These are phyloP conservation scores for Patiria pectinifera DNA, from an alignment of 53 echinoderm and acorn worm genomes.

Conservation along the genomic window DNA sequence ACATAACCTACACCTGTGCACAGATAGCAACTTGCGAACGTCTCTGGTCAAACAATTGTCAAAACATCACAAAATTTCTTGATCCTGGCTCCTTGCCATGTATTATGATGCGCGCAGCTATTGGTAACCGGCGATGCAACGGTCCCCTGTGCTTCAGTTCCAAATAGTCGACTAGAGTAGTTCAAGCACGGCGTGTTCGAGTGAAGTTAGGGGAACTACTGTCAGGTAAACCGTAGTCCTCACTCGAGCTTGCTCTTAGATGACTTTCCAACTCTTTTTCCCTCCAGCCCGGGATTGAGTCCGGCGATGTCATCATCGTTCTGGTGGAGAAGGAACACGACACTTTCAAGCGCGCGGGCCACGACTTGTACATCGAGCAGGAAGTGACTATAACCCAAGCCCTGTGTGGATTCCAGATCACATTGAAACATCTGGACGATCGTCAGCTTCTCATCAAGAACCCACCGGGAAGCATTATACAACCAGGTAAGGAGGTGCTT, in stretches of 20 bases:
- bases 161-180: no score
- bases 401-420: slow-evolving; percentile 89
- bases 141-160: no score
- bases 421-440: slow-evolving; percentile 85
- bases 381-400: slow-evolving; percentile 94
- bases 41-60: no score
- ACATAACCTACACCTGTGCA: no score
- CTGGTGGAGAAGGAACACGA: slow-evolving; percentile 96
- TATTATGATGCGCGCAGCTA: no score
- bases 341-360: slow-evolving; percentile 80
- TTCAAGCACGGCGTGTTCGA: no score
- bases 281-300: slow-evolving; percentile 88
- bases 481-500: slow-evolving; percentile 69
- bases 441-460: slow-evolving; percentile 84
- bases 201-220: no score
- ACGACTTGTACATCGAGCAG: slow-evolving; percentile 82
- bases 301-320: slow-evolving; percentile 96
- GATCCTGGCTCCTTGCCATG: no score
- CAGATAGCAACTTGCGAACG: no score
- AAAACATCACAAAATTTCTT: no score
- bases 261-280: not conserved
- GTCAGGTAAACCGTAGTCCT: no score
- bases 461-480: slow-evolving; percentile 85
- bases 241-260: not conserved
- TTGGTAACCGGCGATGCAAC: no score